These are phyloP conservation scores for Drosophila prolongata DNA, from an alignment of 2,888 invertebrate species.

Conservation along the genomic window DNA sequence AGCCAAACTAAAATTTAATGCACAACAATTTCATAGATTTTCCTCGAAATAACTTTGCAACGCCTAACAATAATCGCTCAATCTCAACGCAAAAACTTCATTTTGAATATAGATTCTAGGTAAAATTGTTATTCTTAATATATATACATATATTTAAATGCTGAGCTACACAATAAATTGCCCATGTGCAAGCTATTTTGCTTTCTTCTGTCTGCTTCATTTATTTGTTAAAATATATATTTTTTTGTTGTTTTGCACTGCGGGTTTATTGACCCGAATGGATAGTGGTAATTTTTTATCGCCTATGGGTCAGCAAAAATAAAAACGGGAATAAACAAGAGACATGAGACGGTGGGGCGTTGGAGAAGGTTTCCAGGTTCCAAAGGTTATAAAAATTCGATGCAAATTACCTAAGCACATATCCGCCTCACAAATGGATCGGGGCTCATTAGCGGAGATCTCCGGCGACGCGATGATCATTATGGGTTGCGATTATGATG, in stretches of 20 bases:
- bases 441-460: conserved; percentile 64
- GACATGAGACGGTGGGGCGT: conserved; percentile 28
- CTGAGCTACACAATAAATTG: conserved; percentile 34
- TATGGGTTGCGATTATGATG: conserved; percentile 24
- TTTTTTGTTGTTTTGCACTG: conserved; percentile 32
- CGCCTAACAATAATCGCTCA: not conserved
- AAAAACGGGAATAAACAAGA: conserved; percentile 15
- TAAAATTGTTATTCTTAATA: conserved; percentile 7
- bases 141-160: conserved; percentile 18
- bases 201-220: conserved; percentile 15
- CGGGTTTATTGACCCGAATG: conserved; percentile 47
- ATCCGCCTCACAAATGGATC: conserved; percentile 73
- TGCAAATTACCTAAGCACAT: conserved; percentile 77
- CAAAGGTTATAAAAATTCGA: conserved; percentile 65
- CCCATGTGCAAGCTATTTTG: conserved; percentile 25
- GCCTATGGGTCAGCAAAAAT: conserved; percentile 61
- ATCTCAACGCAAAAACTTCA: conserved; percentile 12
- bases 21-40: not conserved
- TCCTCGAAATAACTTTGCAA: not conserved
- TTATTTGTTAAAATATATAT: conserved; percentile 25
- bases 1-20: too few species aligned
- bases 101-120: conserved; percentile 23
- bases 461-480: conserved; percentile 40
- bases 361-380: conserved; percentile 55
- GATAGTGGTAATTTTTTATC: conserved; percentile 45